Base-by-base conservation (phyloP, 2,888 invertebrate species). In the Netelia melanura region DNA sequence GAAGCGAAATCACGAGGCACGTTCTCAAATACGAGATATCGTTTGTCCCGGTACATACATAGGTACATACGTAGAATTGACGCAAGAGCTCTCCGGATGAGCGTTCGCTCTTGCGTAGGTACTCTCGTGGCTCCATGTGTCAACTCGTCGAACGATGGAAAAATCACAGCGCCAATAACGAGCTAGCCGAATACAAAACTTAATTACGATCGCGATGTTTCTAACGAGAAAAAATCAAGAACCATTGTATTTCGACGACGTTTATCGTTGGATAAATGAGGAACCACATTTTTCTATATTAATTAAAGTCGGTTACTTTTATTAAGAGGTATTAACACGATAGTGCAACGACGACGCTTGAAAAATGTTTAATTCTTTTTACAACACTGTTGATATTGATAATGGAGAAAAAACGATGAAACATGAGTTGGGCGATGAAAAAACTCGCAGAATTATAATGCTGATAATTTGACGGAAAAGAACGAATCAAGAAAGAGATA, bases 11-110 rank as follows among this genome's bases (percentile, higher is more conserved):
- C 92, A 93, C 90, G 91, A 87, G 87, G 90, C 90, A 91, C 90
- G 91, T 90, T 91, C 92, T 92, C 92, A 91, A 91, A 92, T 92
- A 90, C 89, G 89, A 90, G 89, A 91, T 90, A 90, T 90, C 89
- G 87, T 86, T 77, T 78, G 87, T 83, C 70, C 65, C 65, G 21
- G 56, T 25, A 68, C 43, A 25, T 62, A 48, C 25, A 38, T 11
- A 56, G 14, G 74, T 76, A 25, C 61, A 52, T 56, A 54, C 70
- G 72, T 23, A 21, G 48, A 61, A 44, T 54, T 48, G 38, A 48
- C 43, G 56, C 23, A 43, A 25, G 10, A 17, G 25, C 10, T n/a
- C 58, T 61, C 38, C 14, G 52, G 52, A 52, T 52, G 25, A 67
- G 58, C 56, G 43, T 56, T 9, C 25, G 38, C 38, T 38, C 38